phyloP scores from a whole-genome alignment of 2,113 vertebrate species.

The Haemorhous mexicanus region DNA sequence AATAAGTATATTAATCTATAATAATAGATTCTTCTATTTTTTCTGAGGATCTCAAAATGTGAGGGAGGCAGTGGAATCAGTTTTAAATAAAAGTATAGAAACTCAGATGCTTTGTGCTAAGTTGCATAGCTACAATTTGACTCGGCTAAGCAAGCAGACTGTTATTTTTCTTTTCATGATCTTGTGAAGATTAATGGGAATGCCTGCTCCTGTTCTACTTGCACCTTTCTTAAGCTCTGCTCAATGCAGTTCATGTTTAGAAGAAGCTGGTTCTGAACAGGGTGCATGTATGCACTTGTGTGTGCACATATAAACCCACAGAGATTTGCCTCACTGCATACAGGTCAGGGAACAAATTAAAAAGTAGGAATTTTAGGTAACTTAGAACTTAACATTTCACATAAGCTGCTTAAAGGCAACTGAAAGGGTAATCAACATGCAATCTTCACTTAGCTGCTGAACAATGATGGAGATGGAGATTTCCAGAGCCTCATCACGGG shows the following conservation, averaged over 20 bases:
- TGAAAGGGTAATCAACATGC: neutral
- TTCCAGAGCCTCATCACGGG: neutral
- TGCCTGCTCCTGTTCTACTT: neutral
- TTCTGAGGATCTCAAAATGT: neutral
- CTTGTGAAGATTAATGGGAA: neutral
- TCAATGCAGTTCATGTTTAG: neutral
- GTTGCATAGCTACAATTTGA: neutral
- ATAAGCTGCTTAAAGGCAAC: conserved; percentile 25
- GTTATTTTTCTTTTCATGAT: neutral
- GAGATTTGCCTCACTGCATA: neutral
- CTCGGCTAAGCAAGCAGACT: neutral
- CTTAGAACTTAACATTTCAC: neutral
- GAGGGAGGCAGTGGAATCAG: neutral
- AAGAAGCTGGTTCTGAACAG: neutral
- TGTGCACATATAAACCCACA: neutral
- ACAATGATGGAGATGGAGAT: conserved; percentile 4
- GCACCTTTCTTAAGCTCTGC: neutral
- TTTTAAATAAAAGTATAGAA: neutral
- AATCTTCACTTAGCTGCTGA: neutral
- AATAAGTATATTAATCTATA: neutral
- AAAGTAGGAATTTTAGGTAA: neutral
- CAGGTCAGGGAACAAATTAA: neutral
- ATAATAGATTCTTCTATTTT: neutral
- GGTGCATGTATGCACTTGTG: accelerated
- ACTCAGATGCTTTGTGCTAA: neutral